A percentile compares a stretch with the other conserved stretches of the same genome.
phyloP scores from a whole-genome alignment of 2,797 vertebrate species.

The Manis pentadactyla region DNA sequence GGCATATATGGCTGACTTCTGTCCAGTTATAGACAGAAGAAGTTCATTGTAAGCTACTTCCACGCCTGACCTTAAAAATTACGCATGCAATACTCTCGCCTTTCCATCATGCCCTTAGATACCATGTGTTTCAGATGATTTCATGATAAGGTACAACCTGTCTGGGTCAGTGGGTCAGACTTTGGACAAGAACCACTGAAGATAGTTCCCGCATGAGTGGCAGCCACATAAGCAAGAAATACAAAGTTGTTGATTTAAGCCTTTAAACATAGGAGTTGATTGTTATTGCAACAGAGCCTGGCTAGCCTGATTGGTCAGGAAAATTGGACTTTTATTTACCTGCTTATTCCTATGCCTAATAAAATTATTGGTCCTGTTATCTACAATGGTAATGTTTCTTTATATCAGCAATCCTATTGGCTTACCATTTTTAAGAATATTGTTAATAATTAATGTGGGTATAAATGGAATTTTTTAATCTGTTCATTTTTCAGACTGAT shows the following conservation, averaged over 20 bases:
- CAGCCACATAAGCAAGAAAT: neutral
- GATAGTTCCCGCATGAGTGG: neutral
- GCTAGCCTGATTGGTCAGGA: neutral
- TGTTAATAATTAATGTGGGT: neutral
- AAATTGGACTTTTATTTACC: neutral
- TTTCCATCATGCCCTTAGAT: neutral
- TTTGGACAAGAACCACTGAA: neutral
- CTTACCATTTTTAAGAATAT: neutral
- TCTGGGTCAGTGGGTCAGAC: neutral
- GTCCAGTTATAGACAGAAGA: neutral
- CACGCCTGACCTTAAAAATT: neutral
- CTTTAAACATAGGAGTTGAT: neutral
- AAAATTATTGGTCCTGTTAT: neutral
- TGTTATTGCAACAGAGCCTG: neutral
- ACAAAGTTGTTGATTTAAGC: neutral
- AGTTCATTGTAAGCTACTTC: neutral
- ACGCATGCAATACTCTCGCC: neutral
- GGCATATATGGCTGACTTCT: neutral
- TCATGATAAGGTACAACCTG: neutral
- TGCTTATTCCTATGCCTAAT: neutral
- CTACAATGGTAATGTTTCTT: neutral
- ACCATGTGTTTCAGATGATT: neutral
- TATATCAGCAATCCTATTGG: neutral
- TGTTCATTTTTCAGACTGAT: neutral
- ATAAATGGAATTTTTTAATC: neutral